phyloP scores from a whole-genome alignment of 2,113 vertebrate species.

The Periophthalmodon schlosseri region DNA sequence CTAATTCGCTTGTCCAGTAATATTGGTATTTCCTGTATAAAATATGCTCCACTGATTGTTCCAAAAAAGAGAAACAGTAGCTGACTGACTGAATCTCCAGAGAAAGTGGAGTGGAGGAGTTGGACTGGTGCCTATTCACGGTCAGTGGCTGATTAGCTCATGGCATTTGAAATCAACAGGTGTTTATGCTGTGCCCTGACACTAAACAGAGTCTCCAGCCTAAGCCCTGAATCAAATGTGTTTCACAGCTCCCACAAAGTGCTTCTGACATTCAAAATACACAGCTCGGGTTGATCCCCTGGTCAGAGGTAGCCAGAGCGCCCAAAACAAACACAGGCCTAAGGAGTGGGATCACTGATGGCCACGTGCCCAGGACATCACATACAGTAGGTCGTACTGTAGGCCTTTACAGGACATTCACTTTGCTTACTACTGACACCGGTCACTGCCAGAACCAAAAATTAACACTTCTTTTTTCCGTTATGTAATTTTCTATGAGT shows the following conservation, averaged over 20 bases:
- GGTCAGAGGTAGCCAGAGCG: constrained; percentile 70
- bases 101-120: constrained; percentile 53
- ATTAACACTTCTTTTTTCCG: constrained; percentile 59
- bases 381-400: constrained; percentile 38
- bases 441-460: constrained; percentile 40
- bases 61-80: constrained; percentile 68
- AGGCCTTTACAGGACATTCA: constrained; percentile 36
- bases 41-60: constrained; percentile 68
- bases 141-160: constrained; percentile 49
- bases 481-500: constrained; percentile 53
- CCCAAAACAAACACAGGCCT: constrained; percentile 75
- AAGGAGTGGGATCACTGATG: constrained; percentile 67
- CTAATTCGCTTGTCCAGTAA: constrained; percentile 66
- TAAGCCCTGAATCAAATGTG: constrained; percentile 61
- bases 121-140: constrained; percentile 46
- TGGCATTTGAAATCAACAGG: constrained; percentile 71
- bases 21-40: constrained; percentile 75
- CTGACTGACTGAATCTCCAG: constrained; percentile 46
- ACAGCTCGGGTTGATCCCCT: constrained; percentile 67
- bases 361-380: constrained; percentile 66
- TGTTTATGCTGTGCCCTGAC: constrained; percentile 73
- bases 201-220: constrained; percentile 63
- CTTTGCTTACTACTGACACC: constrained; percentile 33
- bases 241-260: constrained; percentile 70
- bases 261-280: constrained; percentile 76